Conservation (phyloP, 2,888 invertebrate species). For the Neocrepidodera transversa region DNA sequence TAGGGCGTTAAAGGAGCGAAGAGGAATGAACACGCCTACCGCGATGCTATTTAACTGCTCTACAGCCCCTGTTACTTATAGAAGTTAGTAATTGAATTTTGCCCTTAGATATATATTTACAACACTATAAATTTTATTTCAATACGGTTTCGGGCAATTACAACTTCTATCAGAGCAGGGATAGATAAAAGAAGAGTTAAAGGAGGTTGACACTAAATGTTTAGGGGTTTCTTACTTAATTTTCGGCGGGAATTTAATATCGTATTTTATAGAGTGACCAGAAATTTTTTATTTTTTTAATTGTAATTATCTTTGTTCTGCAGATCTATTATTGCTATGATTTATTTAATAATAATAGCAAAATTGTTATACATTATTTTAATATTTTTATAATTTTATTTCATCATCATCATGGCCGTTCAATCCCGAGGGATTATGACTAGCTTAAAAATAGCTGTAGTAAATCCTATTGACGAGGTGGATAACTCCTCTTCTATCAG, state of each 20-base stretch:
- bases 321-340: too few species aligned
- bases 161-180: constrained; percentile 28
- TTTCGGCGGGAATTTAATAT: not conserved
- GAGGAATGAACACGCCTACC: constrained; percentile 51
- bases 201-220: not conserved
- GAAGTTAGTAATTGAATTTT: constrained; percentile 60
- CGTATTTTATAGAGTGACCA: too few species aligned
- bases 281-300: too few species aligned
- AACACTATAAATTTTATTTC: constrained; percentile 58
- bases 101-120: constrained; percentile 57
- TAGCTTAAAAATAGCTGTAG: too few species aligned
- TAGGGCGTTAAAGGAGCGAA: constrained; percentile 41
- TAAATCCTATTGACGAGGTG: too few species aligned
- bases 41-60: constrained; percentile 52
- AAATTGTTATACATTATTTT: too few species aligned
- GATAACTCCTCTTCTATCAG: too few species aligned
- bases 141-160: constrained; percentile 47
- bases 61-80: constrained; percentile 55
- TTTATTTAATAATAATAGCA: too few species aligned
- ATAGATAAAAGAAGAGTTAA: constrained; percentile 18
- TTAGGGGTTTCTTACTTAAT: not conserved
- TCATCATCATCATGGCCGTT: too few species aligned
- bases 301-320: too few species aligned
- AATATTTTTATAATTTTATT: too few species aligned
- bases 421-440: too few species aligned